These are phyloP conservation scores for Linyphia triangularis DNA, from an alignment of 2,888 invertebrate species.

Conservation along the genomic window DNA sequence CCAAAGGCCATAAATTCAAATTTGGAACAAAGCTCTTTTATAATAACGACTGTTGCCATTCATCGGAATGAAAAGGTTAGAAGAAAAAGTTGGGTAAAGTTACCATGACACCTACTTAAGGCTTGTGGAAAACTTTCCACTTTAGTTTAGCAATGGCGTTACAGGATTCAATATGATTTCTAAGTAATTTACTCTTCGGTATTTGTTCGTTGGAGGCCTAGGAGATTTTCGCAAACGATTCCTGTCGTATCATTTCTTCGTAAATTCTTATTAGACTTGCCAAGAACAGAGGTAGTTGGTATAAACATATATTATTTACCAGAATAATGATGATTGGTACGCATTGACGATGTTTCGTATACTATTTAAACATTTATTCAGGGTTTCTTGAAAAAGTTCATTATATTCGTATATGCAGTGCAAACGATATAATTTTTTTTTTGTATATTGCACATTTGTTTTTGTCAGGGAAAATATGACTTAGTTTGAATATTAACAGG, in stretches of 20 bases:
- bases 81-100: neutral
- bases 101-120: conserved; percentile 6
- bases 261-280: conserved; percentile 34
- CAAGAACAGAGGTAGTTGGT: too few species aligned
- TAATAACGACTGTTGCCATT: conserved; percentile 20
- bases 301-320: too few species aligned
- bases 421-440: too few species aligned
- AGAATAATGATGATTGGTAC: too few species aligned
- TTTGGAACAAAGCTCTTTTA: conserved; percentile 36
- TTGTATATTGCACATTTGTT: too few species aligned
- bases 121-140: neutral
- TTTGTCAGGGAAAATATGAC: too few species aligned
- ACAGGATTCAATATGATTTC: conserved; percentile 1
- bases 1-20: conserved; percentile 41
- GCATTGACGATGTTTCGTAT: too few species aligned
- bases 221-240: neutral
- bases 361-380: too few species aligned
- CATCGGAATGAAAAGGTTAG: neutral
- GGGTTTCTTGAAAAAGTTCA: too few species aligned
- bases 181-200: conserved; percentile 20
- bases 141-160: neutral
- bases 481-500: too few species aligned
- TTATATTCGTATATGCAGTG: too few species aligned
- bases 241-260: neutral
- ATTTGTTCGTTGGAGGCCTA: neutral